These are phyloP conservation scores for Margaritifera margaritifera DNA, from an alignment of 2,888 invertebrate species.

Conservation along the genomic window DNA sequence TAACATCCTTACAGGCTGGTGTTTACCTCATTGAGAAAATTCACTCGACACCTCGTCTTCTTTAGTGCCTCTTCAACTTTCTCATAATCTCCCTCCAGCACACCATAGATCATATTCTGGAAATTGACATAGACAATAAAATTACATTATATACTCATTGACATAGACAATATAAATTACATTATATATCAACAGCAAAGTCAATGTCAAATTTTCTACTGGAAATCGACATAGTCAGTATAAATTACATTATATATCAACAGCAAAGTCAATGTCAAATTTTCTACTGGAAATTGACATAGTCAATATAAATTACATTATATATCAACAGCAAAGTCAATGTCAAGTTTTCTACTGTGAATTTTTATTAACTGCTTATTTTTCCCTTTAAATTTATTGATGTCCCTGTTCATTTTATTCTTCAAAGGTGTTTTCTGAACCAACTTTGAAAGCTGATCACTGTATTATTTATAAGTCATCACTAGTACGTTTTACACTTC, in stretches of 20 bases:
- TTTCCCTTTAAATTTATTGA: too few relatives aligned
- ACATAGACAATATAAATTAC: not conserved
- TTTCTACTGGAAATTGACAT: too few relatives aligned
- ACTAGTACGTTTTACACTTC: too few relatives aligned
- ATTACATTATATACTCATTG: not conserved
- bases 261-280: too few relatives aligned
- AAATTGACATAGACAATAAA: conserved; percentile 9
- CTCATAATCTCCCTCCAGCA: conserved; percentile 57
- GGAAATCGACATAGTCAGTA: conserved; percentile 10
- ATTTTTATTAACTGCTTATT: too few relatives aligned
- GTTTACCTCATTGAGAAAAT: conserved; percentile 61
- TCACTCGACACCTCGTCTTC: conserved; percentile 59
- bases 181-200: too few relatives aligned
- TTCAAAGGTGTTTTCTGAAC: too few relatives aligned
- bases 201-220: too few relatives aligned
- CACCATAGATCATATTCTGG: conserved; percentile 62
- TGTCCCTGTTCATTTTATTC: too few relatives aligned
- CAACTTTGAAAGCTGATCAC: too few relatives aligned
- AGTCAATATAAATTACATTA: not conserved
- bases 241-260: not conserved
- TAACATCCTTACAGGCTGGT: not conserved
- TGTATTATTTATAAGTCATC: too few relatives aligned
- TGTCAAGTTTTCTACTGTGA: too few relatives aligned
- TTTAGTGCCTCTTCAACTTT: conserved; percentile 55
- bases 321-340: not conserved